These are phyloP conservation scores for Drosophila pachea DNA, from an alignment of 1,140 invertebrate species.

Conservation along the genomic window DNA sequence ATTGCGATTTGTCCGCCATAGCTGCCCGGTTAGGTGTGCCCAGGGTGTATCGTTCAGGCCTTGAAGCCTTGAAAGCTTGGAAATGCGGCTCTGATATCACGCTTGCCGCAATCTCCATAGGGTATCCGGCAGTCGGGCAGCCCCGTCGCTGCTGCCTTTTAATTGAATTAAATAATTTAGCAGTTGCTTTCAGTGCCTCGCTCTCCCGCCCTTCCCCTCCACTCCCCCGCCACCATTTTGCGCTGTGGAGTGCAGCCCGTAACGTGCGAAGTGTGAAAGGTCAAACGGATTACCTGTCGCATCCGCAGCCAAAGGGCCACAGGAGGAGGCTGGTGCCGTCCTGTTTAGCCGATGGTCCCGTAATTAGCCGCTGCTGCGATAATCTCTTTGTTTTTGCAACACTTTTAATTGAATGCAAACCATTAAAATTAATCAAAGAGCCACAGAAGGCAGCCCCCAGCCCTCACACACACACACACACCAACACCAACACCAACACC, in stretches of 20 bases:
- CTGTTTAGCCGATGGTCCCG: slow-evolving; percentile 26
- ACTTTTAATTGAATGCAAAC: slow-evolving; percentile 35
- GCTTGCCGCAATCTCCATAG: too few relatives aligned
- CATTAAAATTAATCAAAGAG: slow-evolving; percentile 28
- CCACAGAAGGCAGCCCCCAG: slow-evolving; percentile 33
- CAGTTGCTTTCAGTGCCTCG: slow-evolving; percentile 23
- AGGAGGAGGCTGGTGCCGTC: not conserved
- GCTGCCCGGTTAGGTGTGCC: not conserved
- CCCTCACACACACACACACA: too few relatives aligned
- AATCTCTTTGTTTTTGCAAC: slow-evolving; percentile 25
- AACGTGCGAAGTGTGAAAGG: slow-evolving; percentile 7
- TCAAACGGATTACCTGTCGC: not conserved
- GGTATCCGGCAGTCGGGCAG: not conserved
- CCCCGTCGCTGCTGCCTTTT: slow-evolving; percentile 24
- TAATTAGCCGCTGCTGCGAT: slow-evolving; percentile 27
- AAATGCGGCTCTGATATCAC: not conserved
- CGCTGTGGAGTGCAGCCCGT: slow-evolving; percentile 1
- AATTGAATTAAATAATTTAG: slow-evolving; percentile 73
- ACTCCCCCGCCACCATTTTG: too few relatives aligned
- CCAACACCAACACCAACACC: too few relatives aligned
- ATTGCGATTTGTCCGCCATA: slow-evolving; percentile 27
- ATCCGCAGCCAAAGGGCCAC: not conserved
- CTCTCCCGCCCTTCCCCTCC: not conserved
- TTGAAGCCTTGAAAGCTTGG: not conserved
- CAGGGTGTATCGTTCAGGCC: too few relatives aligned